These are phyloP conservation scores for Pterobdella sp. DNA, from an alignment of 2,888 invertebrate species.

Conservation along the genomic window DNA sequence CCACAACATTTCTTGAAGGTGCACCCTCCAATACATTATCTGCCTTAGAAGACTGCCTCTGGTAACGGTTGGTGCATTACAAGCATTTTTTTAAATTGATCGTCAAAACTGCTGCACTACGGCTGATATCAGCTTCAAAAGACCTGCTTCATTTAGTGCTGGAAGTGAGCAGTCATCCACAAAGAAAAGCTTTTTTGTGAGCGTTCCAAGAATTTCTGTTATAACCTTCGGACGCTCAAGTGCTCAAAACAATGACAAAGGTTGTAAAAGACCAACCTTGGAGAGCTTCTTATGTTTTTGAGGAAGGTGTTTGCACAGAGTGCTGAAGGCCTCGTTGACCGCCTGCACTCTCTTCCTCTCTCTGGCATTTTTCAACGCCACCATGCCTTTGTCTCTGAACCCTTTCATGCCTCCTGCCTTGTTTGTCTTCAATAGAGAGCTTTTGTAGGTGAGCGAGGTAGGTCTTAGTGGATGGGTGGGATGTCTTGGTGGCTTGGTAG, in stretches of 20 bases:
- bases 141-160: background rate
- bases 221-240: background rate
- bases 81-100: background rate
- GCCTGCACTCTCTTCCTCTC: conserved; percentile 61
- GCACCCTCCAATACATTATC: too few relatives aligned
- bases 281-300: conserved; percentile 54
- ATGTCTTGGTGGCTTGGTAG: background rate
- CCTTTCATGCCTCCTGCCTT: conserved; percentile 51
- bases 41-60: too few relatives aligned
- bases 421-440: too few relatives aligned
- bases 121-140: too few relatives aligned
- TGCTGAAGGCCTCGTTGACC: conserved; percentile 60
- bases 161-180: background rate
- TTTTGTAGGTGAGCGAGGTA: background rate
- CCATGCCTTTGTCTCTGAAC: conserved; percentile 58
- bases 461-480: background rate
- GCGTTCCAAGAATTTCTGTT: background rate
- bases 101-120: background rate
- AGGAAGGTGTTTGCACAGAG: conserved; percentile 58
- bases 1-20: too few relatives aligned
- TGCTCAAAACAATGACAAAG: background rate
- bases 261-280: conserved; percentile 52
- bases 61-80: background rate
- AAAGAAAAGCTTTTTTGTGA: background rate
- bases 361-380: conserved; percentile 59